Percentiles rank a stretch among this genome's conserved stretches.
Conservation (phyloP, 2,797 vertebrate genomes). For the Takifugu ocellatus region DNA sequence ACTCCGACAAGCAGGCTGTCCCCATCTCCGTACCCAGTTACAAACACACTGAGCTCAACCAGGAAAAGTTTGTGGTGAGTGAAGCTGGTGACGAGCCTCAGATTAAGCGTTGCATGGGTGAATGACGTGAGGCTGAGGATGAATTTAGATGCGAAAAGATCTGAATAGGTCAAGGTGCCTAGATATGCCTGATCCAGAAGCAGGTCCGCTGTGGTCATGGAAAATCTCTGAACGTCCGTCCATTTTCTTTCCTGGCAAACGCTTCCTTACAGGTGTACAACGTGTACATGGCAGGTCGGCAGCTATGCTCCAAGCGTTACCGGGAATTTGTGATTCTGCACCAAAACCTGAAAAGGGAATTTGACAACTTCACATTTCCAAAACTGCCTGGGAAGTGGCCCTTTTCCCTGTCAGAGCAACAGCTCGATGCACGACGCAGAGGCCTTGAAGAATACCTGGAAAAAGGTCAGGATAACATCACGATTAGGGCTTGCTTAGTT, state of each 20-base stretch:
- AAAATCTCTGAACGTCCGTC: not conserved
- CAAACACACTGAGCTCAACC: slow-evolving; percentile 92
- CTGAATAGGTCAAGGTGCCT: not conserved
- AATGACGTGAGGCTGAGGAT: not conserved
- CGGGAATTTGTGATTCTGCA: slow-evolving; percentile 92
- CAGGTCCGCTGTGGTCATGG: not conserved
- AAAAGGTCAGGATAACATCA: slow-evolving; percentile 61
- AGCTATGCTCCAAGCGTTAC: slow-evolving; percentile 95
- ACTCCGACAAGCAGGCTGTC: slow-evolving; percentile 95
- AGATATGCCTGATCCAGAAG: not conserved
- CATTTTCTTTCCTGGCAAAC: not conserved
- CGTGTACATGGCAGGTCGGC: slow-evolving; percentile 94
- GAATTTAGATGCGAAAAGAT: not conserved
- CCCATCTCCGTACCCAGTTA: slow-evolving; percentile 97
- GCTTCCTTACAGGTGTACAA: slow-evolving; percentile 81
- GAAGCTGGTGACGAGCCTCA: not conserved
- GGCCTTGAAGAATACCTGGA: slow-evolving; percentile 91
- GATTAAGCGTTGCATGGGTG: not conserved
- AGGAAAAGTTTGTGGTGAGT: slow-evolving; percentile 96
- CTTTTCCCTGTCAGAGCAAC: slow-evolving; percentile 93
- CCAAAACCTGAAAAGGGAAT: slow-evolving; percentile 95
- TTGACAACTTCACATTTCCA: slow-evolving; percentile 89
- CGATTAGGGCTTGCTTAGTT: not conserved
- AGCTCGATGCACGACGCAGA: slow-evolving; percentile 87
- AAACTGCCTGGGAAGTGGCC: slow-evolving; percentile 97